phyloP scores from a whole-genome alignment of 2,888 invertebrate genomes.

The Drosophila atroscutellata region DNA sequence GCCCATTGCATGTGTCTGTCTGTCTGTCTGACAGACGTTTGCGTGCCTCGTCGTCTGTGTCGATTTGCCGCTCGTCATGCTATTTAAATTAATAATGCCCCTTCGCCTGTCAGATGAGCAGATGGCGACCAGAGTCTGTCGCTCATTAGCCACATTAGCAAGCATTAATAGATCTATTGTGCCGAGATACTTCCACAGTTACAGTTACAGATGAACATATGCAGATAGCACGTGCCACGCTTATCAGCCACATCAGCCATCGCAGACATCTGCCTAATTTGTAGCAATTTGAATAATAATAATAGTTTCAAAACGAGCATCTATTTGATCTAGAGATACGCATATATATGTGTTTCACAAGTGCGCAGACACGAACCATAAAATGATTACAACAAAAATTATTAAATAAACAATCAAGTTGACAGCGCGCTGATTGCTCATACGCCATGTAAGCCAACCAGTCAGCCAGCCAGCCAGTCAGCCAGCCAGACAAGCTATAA shows the following conservation, averaged over 20 bases:
- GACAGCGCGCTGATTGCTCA: constrained; percentile 21
- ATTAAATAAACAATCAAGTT: constrained; percentile 28
- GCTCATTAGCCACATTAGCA: constrained; percentile 54
- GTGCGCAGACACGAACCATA: constrained; percentile 7
- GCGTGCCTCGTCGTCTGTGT: constrained; percentile 4
- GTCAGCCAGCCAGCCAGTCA: neutral
- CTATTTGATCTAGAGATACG: neutral
- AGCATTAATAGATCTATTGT: constrained; percentile 41
- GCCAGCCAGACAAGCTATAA: neutral
- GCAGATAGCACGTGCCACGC: constrained; percentile 26
- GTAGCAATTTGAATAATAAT: constrained; percentile 48
- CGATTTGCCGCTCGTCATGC: constrained; percentile 38
- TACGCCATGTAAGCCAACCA: constrained; percentile 21
- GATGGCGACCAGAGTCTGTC: constrained; percentile 21
- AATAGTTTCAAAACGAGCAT: neutral
- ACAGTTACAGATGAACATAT: neutral
- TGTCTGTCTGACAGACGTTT: constrained; percentile 6
- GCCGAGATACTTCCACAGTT: neutral
- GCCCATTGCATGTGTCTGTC: constrained; percentile 19
- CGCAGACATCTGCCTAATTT: constrained; percentile 49
- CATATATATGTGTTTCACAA: neutral
- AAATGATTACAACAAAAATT: constrained; percentile 25
- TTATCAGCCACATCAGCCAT: neutral
- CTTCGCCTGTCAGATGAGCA: constrained; percentile 37
- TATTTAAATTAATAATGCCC: constrained; percentile 76